These are phyloP conservation scores for Brachyptera putata DNA, from an alignment of 2,888 invertebrate species.

Conservation along the genomic window DNA sequence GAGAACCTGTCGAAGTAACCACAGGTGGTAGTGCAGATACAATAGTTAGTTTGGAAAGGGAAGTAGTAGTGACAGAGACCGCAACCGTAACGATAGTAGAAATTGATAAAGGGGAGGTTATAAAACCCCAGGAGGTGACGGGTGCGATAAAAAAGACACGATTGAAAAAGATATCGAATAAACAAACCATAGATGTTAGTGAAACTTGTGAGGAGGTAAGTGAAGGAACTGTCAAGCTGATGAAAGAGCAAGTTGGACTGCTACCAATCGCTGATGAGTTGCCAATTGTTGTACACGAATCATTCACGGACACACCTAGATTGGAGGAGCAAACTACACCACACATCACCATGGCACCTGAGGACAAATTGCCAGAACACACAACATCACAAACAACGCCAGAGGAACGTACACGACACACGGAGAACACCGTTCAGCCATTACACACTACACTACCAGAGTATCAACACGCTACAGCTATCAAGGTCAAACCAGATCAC, in stretches of 20 bases:
- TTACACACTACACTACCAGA: slow-evolving; percentile 25
- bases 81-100: slow-evolving; percentile 12
- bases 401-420: slow-evolving; percentile 10
- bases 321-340: background rate
- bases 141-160: slow-evolving; percentile 20
- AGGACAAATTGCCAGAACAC: slow-evolving; percentile 13
- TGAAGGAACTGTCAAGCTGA: slow-evolving; percentile 28
- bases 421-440: slow-evolving; percentile 18
- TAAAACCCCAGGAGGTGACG: slow-evolving; percentile 4
- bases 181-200: background rate
- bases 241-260: slow-evolving; percentile 31
- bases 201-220: slow-evolving; percentile 28
- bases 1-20: slow-evolving; percentile 12
- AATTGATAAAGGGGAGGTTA: slow-evolving; percentile 23
- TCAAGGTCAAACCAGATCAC: slow-evolving; percentile 35
- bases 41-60: background rate
- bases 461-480: slow-evolving; percentile 28
- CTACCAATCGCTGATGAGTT: slow-evolving; percentile 28
- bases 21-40: slow-evolving; percentile 6
- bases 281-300: slow-evolving; percentile 15
- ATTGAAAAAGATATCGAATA: background rate
- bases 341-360: slow-evolving; percentile 21
- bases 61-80: background rate
- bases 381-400: background rate
- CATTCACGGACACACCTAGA: slow-evolving; percentile 9